Conservation (phyloP, 2,888 invertebrate species). For the Lacanobia oleracea region DNA sequence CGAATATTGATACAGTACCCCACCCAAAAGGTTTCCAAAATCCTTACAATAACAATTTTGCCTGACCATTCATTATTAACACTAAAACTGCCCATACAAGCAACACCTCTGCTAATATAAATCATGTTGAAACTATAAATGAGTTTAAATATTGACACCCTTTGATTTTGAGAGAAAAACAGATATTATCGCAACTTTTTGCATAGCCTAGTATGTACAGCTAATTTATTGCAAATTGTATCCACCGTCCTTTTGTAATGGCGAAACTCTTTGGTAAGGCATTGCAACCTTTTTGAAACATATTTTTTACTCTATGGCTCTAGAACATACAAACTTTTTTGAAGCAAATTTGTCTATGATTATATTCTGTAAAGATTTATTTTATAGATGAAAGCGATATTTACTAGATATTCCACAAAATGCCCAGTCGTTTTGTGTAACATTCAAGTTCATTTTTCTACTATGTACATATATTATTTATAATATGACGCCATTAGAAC, state of each 20-base stretch:
- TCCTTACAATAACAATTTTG: neutral
- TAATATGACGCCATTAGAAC: constrained; percentile 27
- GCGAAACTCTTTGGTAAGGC: constrained; percentile 44
- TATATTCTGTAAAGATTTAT: neutral
- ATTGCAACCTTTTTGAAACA: constrained; percentile 5
- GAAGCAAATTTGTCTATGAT: constrained; percentile 20
- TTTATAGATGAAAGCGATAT: constrained; percentile 5
- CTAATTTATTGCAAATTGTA: constrained; percentile 17
- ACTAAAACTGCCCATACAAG: constrained; percentile 27
- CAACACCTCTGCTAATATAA: neutral
- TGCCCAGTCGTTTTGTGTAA: constrained; percentile 27
- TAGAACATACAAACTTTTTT: neutral
- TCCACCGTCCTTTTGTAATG: constrained; percentile 26
- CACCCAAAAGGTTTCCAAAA: neutral
- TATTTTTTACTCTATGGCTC: constrained; percentile 11
- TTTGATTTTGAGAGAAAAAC: constrained; percentile 15
- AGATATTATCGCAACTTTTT: constrained; percentile 16
- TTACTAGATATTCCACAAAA: constrained; percentile 32
- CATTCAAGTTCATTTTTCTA: constrained; percentile 5
- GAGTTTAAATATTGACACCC: constrained; percentile 7
- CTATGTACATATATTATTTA: constrained; percentile 37
- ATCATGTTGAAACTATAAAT: constrained; percentile 1
- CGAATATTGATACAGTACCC: too few species aligned
- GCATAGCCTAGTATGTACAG: constrained; percentile 45
- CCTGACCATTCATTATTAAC: constrained; percentile 26